Percentiles rank a stretch among this genome's conserved stretches.
These are phyloP conservation scores for Noctua fimbriata DNA, from an alignment of 2,888 invertebrate genomes.

Conservation along the genomic window DNA sequence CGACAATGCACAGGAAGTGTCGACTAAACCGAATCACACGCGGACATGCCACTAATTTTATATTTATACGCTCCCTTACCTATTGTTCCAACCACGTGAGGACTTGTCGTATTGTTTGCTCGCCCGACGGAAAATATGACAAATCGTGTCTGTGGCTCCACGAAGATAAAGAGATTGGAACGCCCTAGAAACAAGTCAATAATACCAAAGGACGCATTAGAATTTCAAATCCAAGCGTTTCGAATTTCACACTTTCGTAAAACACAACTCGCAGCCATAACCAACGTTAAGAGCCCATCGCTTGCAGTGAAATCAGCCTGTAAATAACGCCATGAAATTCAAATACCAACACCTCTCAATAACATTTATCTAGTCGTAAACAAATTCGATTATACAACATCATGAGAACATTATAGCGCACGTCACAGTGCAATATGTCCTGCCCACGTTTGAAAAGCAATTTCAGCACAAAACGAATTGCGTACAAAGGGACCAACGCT, in stretches of 20 bases:
- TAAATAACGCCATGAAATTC: conserved; percentile 66
- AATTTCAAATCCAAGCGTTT: conserved; percentile 49
- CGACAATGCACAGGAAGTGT: conserved; percentile 89
- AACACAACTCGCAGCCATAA: conserved; percentile 44
- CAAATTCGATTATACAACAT: conserved; percentile 71
- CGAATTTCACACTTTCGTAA: conserved; percentile 55
- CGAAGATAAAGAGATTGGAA: conserved; percentile 10
- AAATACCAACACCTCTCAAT: conserved; percentile 67
- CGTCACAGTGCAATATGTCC: conserved; percentile 62
- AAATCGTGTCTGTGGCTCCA: conserved; percentile 7
- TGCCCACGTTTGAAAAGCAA: conserved; percentile 79
- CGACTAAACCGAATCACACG: conserved; percentile 86
- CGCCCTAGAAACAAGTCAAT: conserved; percentile 20
- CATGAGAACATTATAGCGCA: conserved; percentile 62
- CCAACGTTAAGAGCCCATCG: conserved; percentile 45
- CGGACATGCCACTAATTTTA: conserved; percentile 84
- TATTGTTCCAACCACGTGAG: conserved; percentile 76
- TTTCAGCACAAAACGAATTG: conserved; percentile 78
- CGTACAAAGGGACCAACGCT: conserved; percentile 74
- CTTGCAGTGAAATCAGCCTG: conserved; percentile 42
- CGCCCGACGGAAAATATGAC: conserved; percentile 2
- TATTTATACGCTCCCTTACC: conserved; percentile 71
- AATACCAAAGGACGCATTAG: conserved; percentile 30
- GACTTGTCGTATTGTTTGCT: conserved; percentile 56
- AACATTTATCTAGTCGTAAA: conserved; percentile 66